These are phyloP conservation scores for Perizoma affinitatum DNA, from an alignment of 2,888 invertebrate species.

Conservation along the genomic window DNA sequence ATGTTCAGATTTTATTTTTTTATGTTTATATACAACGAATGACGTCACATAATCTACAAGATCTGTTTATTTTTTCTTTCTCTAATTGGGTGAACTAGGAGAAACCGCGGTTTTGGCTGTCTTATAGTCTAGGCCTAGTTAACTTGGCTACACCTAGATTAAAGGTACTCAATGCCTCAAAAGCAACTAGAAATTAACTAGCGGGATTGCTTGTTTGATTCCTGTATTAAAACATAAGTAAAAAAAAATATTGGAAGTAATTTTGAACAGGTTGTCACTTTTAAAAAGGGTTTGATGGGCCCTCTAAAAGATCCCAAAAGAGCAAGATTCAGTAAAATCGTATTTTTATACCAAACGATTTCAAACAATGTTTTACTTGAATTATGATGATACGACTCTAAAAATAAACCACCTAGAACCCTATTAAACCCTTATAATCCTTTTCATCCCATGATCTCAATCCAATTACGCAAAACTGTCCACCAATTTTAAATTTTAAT, in stretches of 20 bases:
- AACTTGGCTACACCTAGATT: no score
- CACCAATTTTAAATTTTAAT: slow-evolving; percentile 51
- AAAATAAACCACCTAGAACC: slow-evolving; percentile 25
- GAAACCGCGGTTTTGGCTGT: no score
- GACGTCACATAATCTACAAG: no score
- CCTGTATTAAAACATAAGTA: no score
- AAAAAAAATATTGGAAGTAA: not conserved
- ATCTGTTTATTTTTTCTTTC: no score
- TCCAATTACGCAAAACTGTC: slow-evolving; percentile 51
- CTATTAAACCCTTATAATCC: slow-evolving; percentile 43
- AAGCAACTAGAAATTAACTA: no score
- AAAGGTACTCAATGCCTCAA: no score
- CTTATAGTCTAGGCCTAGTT: no score
- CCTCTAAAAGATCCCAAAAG: not conserved
- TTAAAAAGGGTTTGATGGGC: slow-evolving; percentile 9
- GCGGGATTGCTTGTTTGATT: no score
- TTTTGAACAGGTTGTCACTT: not conserved
- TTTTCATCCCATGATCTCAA: slow-evolving; percentile 47
- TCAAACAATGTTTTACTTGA: slow-evolving; percentile 3
- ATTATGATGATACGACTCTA: slow-evolving; percentile 13
- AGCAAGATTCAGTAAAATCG: slow-evolving; percentile 8
- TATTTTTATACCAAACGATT: slow-evolving; percentile 8
- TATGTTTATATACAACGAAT: no score
- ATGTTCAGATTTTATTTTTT: no score
- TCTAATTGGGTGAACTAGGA: no score